Base-by-base conservation (phyloP, 1,140 invertebrate genomes). In the Grapholita molesta region DNA sequence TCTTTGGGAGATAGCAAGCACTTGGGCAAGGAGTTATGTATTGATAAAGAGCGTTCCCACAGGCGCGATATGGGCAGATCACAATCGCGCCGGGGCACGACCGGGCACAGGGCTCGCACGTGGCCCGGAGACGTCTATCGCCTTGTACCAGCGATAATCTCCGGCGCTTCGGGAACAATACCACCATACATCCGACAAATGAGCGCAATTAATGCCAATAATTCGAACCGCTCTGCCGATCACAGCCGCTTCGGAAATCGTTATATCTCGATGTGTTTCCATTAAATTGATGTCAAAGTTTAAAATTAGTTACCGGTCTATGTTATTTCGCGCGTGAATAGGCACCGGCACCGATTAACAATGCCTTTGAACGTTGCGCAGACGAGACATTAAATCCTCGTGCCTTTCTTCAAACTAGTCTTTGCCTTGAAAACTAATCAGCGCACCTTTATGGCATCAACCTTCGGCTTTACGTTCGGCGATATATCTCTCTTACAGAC, bases 341-440 rank as follows among this genome's bases (percentile, higher is more conserved):
- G 65, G 9, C 64, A 74, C 71, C 53, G 70, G 25, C 52, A 61
- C 70, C 69, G 67, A 70, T 66, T 72, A 75, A 77, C 75, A 72
- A 73, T 64, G 15, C 21, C 57, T 75, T 65, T 61, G 30, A 73
- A 57, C 65, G 67, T 38, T 72, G 74, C 74, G 73, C 76, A 72
- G 72, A 80, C 75, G 75, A 72, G 70, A 86, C 73, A 81, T 81
- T 85, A 84, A 82, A 84, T 74, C 48, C 66, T 69, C 71, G 64
- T 73, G 72, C 69, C 82, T 87, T 88, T 88, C 85, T 80, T 84
- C 82, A 79, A 86, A 87, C 79, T 80, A 83, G 84, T 83, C 81
- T 89, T 87, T 84, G 74, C 74, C 78, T 89, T 78, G 85, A 89
- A 90, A 89, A 87, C 86, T 88, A 91, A 91, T 89, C 84, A 91